phyloP scores from a whole-genome alignment of 2,113 vertebrate genomes.

The Gasterosteus nipponicus region DNA sequence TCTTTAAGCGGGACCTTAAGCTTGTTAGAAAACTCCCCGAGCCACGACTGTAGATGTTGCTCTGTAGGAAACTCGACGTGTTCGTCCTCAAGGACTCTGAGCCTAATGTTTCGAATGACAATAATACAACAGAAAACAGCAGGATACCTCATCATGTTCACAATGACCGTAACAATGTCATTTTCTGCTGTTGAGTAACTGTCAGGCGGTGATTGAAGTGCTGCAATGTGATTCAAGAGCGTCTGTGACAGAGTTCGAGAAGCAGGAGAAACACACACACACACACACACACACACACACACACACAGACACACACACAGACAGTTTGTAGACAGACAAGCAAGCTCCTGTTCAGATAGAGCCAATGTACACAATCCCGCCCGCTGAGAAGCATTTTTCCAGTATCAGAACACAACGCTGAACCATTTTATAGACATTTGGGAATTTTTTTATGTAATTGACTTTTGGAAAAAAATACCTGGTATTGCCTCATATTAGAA shows the following conservation, averaged over 20 bases:
- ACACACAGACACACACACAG: conserved; percentile 1
- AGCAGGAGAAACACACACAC: background rate
- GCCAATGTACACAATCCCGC: background rate
- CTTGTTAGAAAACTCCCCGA: background rate
- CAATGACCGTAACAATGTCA: conserved; percentile 2
- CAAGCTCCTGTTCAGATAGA: background rate
- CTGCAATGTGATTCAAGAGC: background rate
- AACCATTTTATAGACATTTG: background rate
- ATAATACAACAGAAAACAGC: background rate
- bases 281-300: conserved; percentile 1
- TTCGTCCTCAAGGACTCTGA: background rate
- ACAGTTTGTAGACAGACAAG: conserved; percentile 7
- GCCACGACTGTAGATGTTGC: background rate
- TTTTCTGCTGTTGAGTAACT: conserved; percentile 10
- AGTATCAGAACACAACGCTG: background rate
- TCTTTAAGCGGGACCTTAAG: background rate
- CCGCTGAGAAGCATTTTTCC: background rate
- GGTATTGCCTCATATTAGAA: background rate
- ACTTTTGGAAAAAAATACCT: background rate
- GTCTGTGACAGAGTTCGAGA: conserved; percentile 13
- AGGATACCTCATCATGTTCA: background rate
- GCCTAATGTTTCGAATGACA: background rate
- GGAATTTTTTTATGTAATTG: background rate
- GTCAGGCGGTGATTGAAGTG: conserved; percentile 15
- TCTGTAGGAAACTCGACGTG: background rate